Conservation (phyloP, 1,140 invertebrate genomes). For the Hermatobates lingyangjiaoensis region DNA sequence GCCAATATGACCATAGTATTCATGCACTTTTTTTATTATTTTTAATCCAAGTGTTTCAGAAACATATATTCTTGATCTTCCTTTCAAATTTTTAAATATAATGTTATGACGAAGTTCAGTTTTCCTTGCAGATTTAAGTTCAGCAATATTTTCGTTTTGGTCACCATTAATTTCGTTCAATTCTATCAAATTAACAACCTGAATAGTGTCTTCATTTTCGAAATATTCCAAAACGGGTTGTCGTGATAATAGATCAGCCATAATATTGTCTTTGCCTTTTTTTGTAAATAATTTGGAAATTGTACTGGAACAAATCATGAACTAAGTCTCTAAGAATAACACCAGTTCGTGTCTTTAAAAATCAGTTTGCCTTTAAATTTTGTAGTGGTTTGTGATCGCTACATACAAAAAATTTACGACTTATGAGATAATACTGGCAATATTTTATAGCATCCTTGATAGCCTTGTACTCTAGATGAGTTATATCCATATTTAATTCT, state of each 20-base stretch:
- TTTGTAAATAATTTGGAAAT: conserved; percentile 9
- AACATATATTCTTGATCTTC: conserved; percentile 4
- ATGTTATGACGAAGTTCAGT: background rate
- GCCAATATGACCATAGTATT: conserved; percentile 4
- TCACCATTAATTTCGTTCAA: background rate
- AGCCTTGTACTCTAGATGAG: conserved; percentile 16
- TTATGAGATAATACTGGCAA: conserved; percentile 14
- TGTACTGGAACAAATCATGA: conserved; percentile 9
- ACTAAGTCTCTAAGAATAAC: conserved; percentile 8
- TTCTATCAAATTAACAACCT: background rate
- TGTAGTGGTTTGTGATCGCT: conserved; percentile 14
- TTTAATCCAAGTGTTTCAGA: background rate
- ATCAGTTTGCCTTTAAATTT: conserved; percentile 9
- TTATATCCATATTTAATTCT: conserved; percentile 15
- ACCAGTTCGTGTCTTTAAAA: conserved; percentile 9
- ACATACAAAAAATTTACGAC: conserved; percentile 6
- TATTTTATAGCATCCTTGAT: conserved; percentile 15
- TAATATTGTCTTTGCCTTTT: conserved; percentile 7
- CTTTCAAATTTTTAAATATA: conserved; percentile 4
- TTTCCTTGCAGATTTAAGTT: conserved; percentile 1
- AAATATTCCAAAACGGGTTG: too few species aligned
- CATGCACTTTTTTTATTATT: conserved; percentile 4
- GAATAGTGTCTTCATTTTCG: conserved; percentile 4
- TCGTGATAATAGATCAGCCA: conserved; percentile 5
- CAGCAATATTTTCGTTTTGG: background rate